A percentile compares a stretch with the other conserved stretches of the same genome.
These are phyloP conservation scores for Coelopa frigida DNA, from an alignment of 1,140 invertebrate genomes.

Conservation along the genomic window DNA sequence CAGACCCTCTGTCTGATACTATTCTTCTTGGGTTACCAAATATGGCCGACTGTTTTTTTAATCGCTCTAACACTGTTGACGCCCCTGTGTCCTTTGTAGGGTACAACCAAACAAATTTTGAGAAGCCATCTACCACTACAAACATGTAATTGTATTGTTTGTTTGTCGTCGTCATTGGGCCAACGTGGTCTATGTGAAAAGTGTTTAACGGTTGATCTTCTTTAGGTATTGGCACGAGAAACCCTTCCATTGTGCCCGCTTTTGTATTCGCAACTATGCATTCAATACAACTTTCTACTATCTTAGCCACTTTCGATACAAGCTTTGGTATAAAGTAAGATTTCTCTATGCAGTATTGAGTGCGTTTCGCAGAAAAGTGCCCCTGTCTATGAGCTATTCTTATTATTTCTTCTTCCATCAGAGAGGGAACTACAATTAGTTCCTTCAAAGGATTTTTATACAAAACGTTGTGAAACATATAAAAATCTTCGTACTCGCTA, in stretches of 20 bases:
- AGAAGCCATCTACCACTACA: slow-evolving; percentile 26
- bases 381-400: slow-evolving; percentile 30
- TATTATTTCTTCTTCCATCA: slow-evolving; percentile 30
- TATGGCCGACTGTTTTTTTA: too few species aligned
- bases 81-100: slow-evolving; percentile 30
- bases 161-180: slow-evolving; percentile 25
- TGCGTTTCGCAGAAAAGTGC: slow-evolving; percentile 42
- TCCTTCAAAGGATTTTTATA: slow-evolving; percentile 19
- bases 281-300: slow-evolving; percentile 32
- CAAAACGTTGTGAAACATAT: slow-evolving; percentile 23
- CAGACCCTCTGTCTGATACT: too few species aligned
- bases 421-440: slow-evolving; percentile 27
- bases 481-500: slow-evolving; percentile 1
- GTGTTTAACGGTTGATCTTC: slow-evolving; percentile 23
- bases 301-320: slow-evolving; percentile 26
- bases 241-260: slow-evolving; percentile 41
- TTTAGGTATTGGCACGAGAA: slow-evolving; percentile 30
- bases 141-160: slow-evolving; percentile 33
- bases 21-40: too few species aligned
- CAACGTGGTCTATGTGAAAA: slow-evolving; percentile 16
- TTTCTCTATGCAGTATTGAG: slow-evolving; percentile 31
- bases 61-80: too few species aligned
- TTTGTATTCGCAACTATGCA: slow-evolving; percentile 30
- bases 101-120: slow-evolving; percentile 31
- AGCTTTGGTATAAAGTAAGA: slow-evolving; percentile 43